Evolutionary conservation across 2,888 invertebrate species (phyloP), one percentile per base, ranked within the genome.

Genomic region (Amaurobius ferox): DNA sequence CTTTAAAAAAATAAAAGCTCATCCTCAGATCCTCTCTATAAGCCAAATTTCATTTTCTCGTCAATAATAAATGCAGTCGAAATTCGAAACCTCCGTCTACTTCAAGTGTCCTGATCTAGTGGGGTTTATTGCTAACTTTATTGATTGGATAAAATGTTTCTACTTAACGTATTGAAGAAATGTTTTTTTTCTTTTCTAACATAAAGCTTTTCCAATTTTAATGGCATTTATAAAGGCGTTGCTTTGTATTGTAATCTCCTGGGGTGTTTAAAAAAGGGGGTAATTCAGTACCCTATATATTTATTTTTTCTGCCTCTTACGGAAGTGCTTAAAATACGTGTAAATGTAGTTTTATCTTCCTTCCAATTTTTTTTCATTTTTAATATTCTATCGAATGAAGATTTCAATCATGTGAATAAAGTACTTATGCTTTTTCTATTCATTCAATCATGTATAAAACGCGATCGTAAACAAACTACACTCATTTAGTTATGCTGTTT

Each of bases 41-140:
- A 44, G 16, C 16, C 9, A 9, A 16, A 44, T 2, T 44, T 35
- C 5, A 7, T 35, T 11, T 35, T 11, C 6, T 2, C 5, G 13
- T 23, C 23, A 44, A 55, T 55, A 55, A 55, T 55, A 55, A 55
- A 55, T 23, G 23, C 3, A 19, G 16, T 23, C 23, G 55, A 55
- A 55, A 55, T 55, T 11, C 16, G 55, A 55, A 23, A 23, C 55
- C 23, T 55, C 16, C 55, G 16, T 19, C 23, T 55, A 5, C 55
- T 23, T n/a, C 55, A 55, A 19, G 55, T 23, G 19, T 55, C 55
- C 16, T 30, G 23, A 66, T 35, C 30, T 13, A 16, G 26, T 26
- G 9, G 23, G 55, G 70, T 81, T 85, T 85, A 85, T 85, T 85
- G 78, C 76, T 81, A 81, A 81, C 70, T 81, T 55, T 81, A 81